Percentiles rank a stretch among this genome's conserved stretches.
Evolutionary conservation across 2,888 invertebrate genomes (phyloP).

Genomic region (Microctonus aethiopoides): DNA sequence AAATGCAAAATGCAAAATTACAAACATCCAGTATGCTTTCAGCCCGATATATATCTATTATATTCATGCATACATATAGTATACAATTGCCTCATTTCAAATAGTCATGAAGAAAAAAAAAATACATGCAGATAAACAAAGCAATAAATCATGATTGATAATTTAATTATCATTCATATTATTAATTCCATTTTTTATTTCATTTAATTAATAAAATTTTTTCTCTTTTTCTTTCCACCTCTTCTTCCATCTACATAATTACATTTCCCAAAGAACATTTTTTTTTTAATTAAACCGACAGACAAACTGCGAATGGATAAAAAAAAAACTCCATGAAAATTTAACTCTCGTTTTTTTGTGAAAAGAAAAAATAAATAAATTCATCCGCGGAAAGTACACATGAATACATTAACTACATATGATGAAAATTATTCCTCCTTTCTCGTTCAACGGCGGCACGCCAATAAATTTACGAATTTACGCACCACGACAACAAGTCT

Average conservation of each 20-base stretch:
- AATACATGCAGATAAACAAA: slow-evolving; percentile 12
- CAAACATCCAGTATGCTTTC: too few species aligned
- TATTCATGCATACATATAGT: too few species aligned
- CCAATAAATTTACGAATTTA: slow-evolving; percentile 46
- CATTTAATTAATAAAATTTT: background rate
- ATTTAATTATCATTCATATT: slow-evolving; percentile 2
- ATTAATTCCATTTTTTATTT: slow-evolving; percentile 1
- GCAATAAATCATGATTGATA: background rate
- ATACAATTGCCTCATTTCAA: too few species aligned
- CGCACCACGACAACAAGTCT: slow-evolving; percentile 32
- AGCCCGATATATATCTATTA: too few species aligned
- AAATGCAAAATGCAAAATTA: too few species aligned
- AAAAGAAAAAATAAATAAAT: slow-evolving; percentile 4
- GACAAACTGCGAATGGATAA: background rate
- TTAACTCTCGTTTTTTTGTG: background rate
- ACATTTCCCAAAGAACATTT: background rate
- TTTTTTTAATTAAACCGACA: background rate
- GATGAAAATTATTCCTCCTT: slow-evolving; percentile 10
- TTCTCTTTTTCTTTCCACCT: slow-evolving; percentile 6
- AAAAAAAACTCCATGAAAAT: background rate
- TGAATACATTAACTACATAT: background rate
- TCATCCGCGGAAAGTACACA: background rate
- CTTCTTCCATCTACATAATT: background rate
- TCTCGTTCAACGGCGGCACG: slow-evolving; percentile 2
- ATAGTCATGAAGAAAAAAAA: too few species aligned